Conservation (phyloP, 2,113 vertebrate genomes). For the Erythrolamprus reginae region DNA sequence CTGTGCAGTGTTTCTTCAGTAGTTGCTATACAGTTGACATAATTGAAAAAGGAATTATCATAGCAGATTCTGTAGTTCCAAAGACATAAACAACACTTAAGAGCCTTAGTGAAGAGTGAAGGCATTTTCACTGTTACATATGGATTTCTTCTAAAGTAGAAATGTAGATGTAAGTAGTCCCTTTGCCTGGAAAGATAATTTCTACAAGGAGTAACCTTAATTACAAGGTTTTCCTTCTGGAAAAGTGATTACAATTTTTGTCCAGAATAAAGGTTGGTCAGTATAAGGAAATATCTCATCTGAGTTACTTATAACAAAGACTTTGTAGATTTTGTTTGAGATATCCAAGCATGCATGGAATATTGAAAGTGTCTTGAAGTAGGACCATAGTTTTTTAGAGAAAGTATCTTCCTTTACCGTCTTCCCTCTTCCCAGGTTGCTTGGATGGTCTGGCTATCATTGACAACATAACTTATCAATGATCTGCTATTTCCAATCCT, state of each 20-base stretch:
- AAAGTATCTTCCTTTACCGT: conserved; percentile 9
- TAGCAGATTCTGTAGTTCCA: not conserved
- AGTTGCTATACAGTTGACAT: accelerated
- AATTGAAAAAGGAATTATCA: accelerated
- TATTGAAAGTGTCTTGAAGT: not conserved
- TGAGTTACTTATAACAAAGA: not conserved
- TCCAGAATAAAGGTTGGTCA: not conserved
- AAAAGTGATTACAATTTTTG: not conserved
- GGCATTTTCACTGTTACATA: conserved; percentile 6
- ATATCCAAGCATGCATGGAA: conserved; percentile 6
- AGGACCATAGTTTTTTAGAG: conserved; percentile 28
- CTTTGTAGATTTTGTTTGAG: not conserved
- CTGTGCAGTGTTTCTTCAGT: not conserved
- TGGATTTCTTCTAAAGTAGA: not conserved
- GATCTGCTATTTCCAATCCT: not conserved
- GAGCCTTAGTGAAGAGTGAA: not conserved
- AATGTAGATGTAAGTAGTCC: not conserved
- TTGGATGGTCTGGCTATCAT: not conserved
- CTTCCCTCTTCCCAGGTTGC: not conserved
- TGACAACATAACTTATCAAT: conserved; percentile 9
- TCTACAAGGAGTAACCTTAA: not conserved
- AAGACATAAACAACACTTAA: conserved; percentile 24
- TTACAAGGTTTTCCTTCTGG: not conserved
- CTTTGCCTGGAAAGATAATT: not conserved
- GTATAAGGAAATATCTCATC: not conserved